Percentiles rank a stretch among this genome's conserved stretches.
These are phyloP conservation scores for Acrocephalus arundinaceus DNA, from an alignment of 2,113 vertebrate genomes.

Conservation along the genomic window DNA sequence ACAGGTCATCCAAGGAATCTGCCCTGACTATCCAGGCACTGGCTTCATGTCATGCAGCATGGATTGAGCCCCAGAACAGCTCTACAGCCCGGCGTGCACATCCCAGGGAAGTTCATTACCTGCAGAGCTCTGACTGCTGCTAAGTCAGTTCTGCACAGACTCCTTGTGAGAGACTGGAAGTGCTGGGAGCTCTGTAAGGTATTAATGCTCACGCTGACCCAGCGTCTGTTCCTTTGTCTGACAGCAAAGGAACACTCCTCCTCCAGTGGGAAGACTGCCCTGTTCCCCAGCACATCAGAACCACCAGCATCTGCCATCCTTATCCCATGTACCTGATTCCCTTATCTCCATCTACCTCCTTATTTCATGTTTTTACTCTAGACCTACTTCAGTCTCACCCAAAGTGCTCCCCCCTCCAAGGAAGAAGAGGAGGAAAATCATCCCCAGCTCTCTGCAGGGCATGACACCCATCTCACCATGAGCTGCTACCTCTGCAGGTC, in stretches of 20 bases:
- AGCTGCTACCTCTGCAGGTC: not conserved
- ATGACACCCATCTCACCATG: not conserved
- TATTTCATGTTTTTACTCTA: not conserved
- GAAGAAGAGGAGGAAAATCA: not conserved
- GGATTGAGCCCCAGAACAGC: not conserved
- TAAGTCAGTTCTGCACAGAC: not conserved
- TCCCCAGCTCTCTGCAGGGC: not conserved
- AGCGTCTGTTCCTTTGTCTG: too few species aligned
- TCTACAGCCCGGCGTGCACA: not conserved
- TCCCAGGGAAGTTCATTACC: not conserved
- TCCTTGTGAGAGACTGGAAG: accelerated
- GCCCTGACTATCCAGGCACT: not conserved
- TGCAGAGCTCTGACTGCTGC: not conserved
- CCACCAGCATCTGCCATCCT: not conserved
- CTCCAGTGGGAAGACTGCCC: not conserved
- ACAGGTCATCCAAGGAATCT: not conserved
- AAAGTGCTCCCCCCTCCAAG: accelerated
- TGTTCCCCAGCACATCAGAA: not conserved
- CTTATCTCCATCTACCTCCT: not conserved
- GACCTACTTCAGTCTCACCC: not conserved
- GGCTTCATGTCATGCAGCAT: not conserved
- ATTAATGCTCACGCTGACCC: not conserved
- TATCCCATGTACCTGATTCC: not conserved
- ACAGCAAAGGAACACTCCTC: not conserved
- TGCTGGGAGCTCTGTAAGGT: not conserved